phyloP scores from a whole-genome alignment of 1,140 invertebrate species.

The Saxidomus purpurata region DNA sequence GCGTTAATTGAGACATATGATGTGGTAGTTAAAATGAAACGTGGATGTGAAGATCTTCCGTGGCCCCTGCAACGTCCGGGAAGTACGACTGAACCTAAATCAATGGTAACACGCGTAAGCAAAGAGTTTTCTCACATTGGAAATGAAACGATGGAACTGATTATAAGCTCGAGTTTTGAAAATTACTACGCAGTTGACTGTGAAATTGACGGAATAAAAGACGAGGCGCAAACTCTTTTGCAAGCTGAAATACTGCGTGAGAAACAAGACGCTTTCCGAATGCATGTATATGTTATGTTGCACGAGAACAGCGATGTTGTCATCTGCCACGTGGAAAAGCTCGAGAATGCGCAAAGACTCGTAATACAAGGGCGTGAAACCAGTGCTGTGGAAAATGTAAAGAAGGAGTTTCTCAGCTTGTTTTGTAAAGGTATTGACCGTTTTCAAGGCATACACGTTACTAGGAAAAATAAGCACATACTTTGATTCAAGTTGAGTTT shows the following conservation, averaged over 20 bases:
- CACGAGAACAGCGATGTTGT: conserved; percentile 13
- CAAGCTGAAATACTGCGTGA: background rate
- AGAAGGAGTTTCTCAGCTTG: conserved; percentile 15
- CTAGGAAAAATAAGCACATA: too few species aligned
- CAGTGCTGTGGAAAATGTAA: background rate
- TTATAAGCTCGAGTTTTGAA: background rate
- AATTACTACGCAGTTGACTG: background rate
- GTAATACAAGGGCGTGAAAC: background rate
- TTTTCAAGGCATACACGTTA: too few species aligned
- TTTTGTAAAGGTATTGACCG: conserved; percentile 29
- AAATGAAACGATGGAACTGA: background rate
- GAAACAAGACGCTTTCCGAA: conserved; percentile 1
- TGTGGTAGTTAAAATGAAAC: background rate
- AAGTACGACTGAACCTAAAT: background rate
- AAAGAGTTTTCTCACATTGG: background rate
- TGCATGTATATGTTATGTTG: background rate
- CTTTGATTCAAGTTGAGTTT: too few species aligned
- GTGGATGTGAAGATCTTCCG: background rate
- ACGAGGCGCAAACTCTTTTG: background rate
- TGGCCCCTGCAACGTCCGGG: background rate
- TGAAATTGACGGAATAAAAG: background rate
- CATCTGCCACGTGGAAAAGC: background rate
- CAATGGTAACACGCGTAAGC: background rate
- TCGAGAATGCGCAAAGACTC: background rate
- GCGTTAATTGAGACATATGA: background rate